Conservation (phyloP, 2,113 vertebrate genomes). For the Erythrocercus mccallii region DNA sequence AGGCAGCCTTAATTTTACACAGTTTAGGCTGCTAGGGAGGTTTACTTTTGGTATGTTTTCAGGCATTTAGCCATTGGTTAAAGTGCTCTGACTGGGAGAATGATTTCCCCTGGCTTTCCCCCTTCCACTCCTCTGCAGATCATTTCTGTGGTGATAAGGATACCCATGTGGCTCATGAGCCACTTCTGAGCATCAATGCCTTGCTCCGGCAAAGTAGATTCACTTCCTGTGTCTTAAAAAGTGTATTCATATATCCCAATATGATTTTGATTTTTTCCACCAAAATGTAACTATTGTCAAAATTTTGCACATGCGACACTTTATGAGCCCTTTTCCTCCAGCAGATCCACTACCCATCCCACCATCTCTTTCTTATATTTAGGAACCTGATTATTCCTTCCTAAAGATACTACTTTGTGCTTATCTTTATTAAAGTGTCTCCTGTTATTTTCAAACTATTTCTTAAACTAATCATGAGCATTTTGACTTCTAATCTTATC, state of each 20-base stretch:
- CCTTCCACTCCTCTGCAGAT: neutral
- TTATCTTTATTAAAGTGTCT: neutral
- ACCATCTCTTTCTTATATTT: neutral
- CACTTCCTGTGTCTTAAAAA: neutral
- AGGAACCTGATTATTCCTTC: neutral
- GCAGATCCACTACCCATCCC: neutral
- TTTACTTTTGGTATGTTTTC: neutral
- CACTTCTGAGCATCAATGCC: neutral
- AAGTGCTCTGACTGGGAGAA: neutral
- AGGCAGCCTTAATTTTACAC: neutral
- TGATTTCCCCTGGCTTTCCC: neutral
- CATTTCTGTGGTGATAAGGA: neutral
- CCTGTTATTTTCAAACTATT: neutral
- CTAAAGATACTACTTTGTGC: neutral
- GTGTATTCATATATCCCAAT: neutral
- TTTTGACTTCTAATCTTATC: neutral
- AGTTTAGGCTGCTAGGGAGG: neutral
- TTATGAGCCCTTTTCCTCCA: neutral
- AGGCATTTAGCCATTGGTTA: neutral
- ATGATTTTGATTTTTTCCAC: neutral
- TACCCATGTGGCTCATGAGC: neutral
- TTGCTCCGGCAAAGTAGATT: neutral
- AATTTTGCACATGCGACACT: neutral
- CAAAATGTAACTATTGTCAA: neutral
- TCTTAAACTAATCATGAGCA: neutral